Evolutionary conservation across 2,113 vertebrate species (phyloP).

Genomic region (Sardina pilchardus): DNA sequence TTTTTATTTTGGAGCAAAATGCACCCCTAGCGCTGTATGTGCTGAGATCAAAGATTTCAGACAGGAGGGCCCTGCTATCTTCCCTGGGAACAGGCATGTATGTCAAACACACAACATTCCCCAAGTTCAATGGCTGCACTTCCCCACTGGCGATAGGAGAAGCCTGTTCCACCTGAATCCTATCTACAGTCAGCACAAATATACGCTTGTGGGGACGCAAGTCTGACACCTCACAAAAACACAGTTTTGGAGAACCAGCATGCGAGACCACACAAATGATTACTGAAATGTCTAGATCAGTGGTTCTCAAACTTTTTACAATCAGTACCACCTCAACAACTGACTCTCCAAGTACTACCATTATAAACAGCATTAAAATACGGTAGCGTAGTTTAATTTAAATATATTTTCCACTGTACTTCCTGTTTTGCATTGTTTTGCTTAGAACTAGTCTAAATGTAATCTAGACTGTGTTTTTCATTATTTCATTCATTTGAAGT

Average conservation of each 20-base stretch:
- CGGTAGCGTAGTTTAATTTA: too few species aligned
- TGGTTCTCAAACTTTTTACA: too few species aligned
- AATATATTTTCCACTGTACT: too few species aligned
- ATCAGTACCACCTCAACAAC: too few species aligned
- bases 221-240: background rate
- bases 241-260: background rate
- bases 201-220: background rate
- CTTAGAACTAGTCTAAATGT: too few species aligned
- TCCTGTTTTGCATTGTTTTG: too few species aligned
- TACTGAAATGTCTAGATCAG: background rate
- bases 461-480: too few species aligned
- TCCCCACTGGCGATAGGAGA: background rate
- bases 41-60: background rate
- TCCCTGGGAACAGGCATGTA: background rate
- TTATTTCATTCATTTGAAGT: too few species aligned
- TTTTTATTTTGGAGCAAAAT: background rate
- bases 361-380: too few species aligned
- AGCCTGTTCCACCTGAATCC: conserved; percentile 1
- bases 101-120: background rate
- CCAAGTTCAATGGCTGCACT: background rate
- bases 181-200: background rate
- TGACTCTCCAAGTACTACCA: too few species aligned
- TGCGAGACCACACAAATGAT: background rate
- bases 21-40: background rate
- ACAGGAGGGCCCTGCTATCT: background rate